These are phyloP conservation scores for Lasioglossum lativentre DNA, from an alignment of 2,888 invertebrate species.

Conservation along the genomic window DNA sequence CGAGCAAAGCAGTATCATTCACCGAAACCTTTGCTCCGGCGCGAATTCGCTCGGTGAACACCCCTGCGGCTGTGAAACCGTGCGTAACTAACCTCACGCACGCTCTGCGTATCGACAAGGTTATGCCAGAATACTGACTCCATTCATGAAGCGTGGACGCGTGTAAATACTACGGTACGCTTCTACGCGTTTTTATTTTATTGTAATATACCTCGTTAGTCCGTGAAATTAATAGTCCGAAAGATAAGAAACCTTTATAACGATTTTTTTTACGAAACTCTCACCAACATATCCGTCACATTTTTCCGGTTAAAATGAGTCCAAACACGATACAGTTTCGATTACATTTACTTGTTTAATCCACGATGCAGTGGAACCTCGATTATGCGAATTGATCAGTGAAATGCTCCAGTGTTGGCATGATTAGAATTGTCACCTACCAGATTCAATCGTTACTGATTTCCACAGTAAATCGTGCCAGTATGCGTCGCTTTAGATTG, in stretches of 20 bases:
- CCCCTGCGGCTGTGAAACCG: conserved; percentile 80
- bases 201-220: neutral
- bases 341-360: neutral
- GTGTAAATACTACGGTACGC: neutral
- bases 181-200: neutral
- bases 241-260: neutral
- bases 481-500: neutral
- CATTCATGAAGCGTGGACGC: conserved; percentile 78
- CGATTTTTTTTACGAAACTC: neutral
- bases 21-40: neutral
- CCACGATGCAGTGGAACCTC: neutral
- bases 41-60: conserved; percentile 47
- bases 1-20: neutral
- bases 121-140: conserved; percentile 80
- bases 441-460: neutral
- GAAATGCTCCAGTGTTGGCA: neutral
- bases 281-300: neutral
- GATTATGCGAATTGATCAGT: neutral
- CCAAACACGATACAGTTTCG: neutral
- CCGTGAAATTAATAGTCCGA: neutral
- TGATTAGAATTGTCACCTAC: neutral
- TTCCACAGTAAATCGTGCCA: neutral
- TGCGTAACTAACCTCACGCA: conserved; percentile 83
- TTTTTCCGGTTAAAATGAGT: neutral
- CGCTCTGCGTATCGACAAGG: conserved; percentile 78